Evolutionary conservation across 2,797 vertebrate genomes (phyloP), one percentile per base, ranked within the genome.

Genomic region (Zonotrichia albicollis): DNA sequence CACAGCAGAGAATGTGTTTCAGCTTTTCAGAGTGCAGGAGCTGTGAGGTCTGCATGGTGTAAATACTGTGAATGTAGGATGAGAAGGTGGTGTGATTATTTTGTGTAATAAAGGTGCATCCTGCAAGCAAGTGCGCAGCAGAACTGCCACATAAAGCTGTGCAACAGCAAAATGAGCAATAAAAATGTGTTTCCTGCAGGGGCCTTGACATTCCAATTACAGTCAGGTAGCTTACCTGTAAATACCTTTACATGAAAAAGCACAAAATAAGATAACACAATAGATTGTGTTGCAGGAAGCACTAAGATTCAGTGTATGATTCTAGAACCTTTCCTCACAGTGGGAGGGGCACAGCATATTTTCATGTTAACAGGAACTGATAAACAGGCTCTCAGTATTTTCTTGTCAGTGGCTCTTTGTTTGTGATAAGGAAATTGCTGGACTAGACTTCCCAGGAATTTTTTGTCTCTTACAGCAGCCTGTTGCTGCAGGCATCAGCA

Each of bases 351-450:
- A 13, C 29, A 34, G 38, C 26, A 5, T 70, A 67, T 84, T 95
- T 89, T 93, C 53, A 11, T 46, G 34, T 61, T 87, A 75, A 77
- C 75, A 87, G 79, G 79, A 95, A 57, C 84, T 91, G 90, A 84
- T 94, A 87, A 96, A 75, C 66, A 83, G 25, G 51, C 32, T 92
- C 9, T 91, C 16, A 5, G 51, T 85, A 36, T 87, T 89, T 84
- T 94, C 58, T 95, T 51, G 36, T 74, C 87, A 64, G 58, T 78
- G 51, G 46, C 67, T 83, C 84, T 93, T 94, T 90, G 46, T 93
- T 94, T 90, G 46, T n/a, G 43, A 75, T 85, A 89, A 75, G 68
- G 73, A 83, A 86, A 46, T 64, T 50, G 27, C 70, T 90, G 58
- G 74, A 88, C 58, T 93, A 62, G 55, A 42, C 55, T 91, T 86